Evolutionary conservation across 2,113 vertebrate species (phyloP).

Genomic region (Gallinago media): DNA sequence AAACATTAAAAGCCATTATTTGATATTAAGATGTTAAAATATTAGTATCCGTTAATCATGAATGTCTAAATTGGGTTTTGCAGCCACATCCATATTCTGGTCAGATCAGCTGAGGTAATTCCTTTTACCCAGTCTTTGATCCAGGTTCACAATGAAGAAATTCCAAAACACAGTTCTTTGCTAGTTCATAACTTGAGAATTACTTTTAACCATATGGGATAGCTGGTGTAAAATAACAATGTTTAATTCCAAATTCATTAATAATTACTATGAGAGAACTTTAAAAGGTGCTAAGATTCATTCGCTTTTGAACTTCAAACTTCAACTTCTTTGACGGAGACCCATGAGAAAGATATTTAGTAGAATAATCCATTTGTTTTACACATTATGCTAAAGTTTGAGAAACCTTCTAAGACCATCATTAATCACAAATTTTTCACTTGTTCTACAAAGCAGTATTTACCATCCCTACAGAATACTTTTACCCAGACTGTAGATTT

Average conservation of each 20-base stretch:
- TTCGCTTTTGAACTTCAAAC: background rate
- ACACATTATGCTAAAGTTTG: background rate
- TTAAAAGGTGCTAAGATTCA: background rate
- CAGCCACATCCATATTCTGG: rapidly evolving
- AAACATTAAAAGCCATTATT: background rate
- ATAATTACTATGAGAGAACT: background rate
- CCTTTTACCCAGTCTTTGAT: background rate
- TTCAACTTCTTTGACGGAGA: background rate
- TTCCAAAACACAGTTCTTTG: background rate
- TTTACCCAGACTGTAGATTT: background rate
- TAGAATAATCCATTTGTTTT: background rate
- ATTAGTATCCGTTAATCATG: background rate
- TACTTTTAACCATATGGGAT: background rate
- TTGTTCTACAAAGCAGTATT: background rate
- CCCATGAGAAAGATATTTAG: background rate
- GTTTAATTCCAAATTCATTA: background rate
- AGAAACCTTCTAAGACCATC: background rate
- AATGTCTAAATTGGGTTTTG: background rate
- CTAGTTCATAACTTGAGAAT: background rate
- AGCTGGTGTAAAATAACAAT: background rate
- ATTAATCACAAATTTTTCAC: background rate
- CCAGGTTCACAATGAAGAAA: background rate
- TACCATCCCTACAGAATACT: background rate
- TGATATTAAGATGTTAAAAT: background rate
- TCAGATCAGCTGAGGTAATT: background rate